Base-by-base conservation (phyloP, 2,888 invertebrate genomes). In the Sinodicranocentrus sp. region DNA sequence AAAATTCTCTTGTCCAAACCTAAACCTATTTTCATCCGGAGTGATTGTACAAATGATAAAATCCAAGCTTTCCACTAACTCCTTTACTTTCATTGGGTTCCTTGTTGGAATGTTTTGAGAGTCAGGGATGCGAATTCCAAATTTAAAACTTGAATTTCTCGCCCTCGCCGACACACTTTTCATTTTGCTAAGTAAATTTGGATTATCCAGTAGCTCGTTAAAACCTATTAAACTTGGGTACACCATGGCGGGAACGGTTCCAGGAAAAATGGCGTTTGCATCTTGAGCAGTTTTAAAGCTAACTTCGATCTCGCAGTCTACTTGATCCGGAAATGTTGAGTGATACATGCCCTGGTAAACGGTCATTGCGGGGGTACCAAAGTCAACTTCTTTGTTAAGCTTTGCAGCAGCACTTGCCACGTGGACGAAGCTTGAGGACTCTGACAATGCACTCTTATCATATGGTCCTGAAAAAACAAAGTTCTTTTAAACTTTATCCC, bases 271-370 rank as follows among this genome's bases (percentile, higher is more conserved):
- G 0, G 6, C 1, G 52, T 79, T 79, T n/a, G 79, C 70, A 2
- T 33, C 6, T 19, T 28, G 1, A 2, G 79, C 79, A 15, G 63
- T 39, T 52, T 79, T 63, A 33, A 79, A 63, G 1, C 61, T 61
- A 2, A 79, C 71, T 33, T 71, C 59, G 5, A 63, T 63, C 26
- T 79, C 79, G n/a, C 25, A 15, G 23, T 26, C 17, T 23, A 59
- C 1, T 17, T 28, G 44, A n/a, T n/a, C n/a, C 10, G 1, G 13
- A 59, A 57, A 2, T 21, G 17, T 2, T 25, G 44, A 1, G 15
- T n/a, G 0, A 54, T 13, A 70, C 3, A 79, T 23, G 5, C 79
- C 79, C 52, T 79, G 79, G 28, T 52, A 71, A 33, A 79, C 71
- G n/a, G 23, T 39, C 5, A 79, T 28, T 21, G 0, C n/a, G 0